Percentiles rank a stretch among this genome's conserved stretches.
These are phyloP conservation scores for Platichthys flesus DNA, from an alignment of 2,113 vertebrate species.

Conservation along the genomic window DNA sequence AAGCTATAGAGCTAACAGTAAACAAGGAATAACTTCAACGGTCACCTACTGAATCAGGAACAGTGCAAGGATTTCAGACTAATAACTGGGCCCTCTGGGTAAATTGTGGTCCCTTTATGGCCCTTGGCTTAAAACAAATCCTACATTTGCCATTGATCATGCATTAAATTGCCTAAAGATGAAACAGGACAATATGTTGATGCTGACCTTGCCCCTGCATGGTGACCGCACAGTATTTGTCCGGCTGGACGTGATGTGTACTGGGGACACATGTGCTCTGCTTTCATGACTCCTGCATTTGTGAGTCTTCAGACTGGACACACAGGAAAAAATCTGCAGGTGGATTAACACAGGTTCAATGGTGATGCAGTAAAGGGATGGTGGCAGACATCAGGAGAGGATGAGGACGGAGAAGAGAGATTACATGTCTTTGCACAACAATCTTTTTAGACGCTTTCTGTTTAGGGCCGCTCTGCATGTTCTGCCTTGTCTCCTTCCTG, in stretches of 20 bases:
- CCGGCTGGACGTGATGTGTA: slow-evolving; percentile 35
- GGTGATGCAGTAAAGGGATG: neutral
- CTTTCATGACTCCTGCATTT: slow-evolving; percentile 54
- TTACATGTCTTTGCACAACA: too few relatives aligned
- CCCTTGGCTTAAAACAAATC: neutral
- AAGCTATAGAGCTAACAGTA: too few relatives aligned
- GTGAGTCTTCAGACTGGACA: slow-evolving; percentile 67
- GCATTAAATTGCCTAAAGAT: neutral
- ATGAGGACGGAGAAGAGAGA: neutral
- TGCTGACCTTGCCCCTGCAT: slow-evolving; percentile 69
- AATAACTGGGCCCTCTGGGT: neutral
- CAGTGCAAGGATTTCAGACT: too few relatives aligned
- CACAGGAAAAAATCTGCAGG: slow-evolving; percentile 68
- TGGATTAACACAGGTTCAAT: neutral
- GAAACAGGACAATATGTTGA: too few relatives aligned
- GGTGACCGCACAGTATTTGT: neutral
- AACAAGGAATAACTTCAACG: too few relatives aligned
- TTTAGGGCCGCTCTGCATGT: neutral
- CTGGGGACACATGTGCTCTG: slow-evolving; percentile 19
- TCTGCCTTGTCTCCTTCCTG: too few relatives aligned
- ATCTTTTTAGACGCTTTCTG: neutral
- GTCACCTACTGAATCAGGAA: too few relatives aligned
- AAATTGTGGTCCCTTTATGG: neutral
- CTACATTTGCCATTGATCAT: neutral
- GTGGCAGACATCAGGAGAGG: neutral